Evolutionary conservation across 2,888 invertebrate genomes (phyloP), one percentile per base, ranked within the genome.

Genomic region (Chrysina gloriosa): DNA sequence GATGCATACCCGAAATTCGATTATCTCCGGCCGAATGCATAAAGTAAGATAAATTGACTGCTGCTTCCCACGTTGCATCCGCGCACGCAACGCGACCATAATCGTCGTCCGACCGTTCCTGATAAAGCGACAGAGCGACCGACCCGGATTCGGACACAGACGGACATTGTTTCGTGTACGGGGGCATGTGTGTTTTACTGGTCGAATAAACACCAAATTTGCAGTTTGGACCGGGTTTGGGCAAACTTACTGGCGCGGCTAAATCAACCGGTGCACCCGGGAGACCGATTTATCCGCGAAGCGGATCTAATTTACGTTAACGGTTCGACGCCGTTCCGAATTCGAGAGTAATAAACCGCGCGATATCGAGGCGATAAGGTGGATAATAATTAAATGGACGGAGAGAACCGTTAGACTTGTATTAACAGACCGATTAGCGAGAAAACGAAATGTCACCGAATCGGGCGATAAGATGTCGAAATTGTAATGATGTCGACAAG

Each of bases 301-400:
- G 14, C 19, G 25, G 9, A 52, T 52, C 52, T 52, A 52, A 52
- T 52, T 52, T 52, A 52, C 31, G 52, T 52, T 52, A 31, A 31
- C 52, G 31, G 11, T 29, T 52, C 29, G 31, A 29, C 52, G 52
- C 31, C 52, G 29, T 31, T 52, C 19, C 31, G 52, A 31, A 52
- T 31, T 7, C 31, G 16, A 25, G 3, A 4, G 31, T 31, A 5
- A 52, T 52, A 29, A 31, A 14, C 16, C 11, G 23, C 9, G 31
- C n/a, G n/a, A n/a, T n/a, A n/a, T n/a, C n/a, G n/a, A n/a, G n/a
- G n/a, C n/a, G 52, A 52, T 52, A 52, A 31, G 7, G 31, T 52
- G n/a, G n/a, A n/a, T n/a, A n/a, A n/a, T n/a, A n/a, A n/a, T n/a
- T n/a, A n/a, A n/a, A n/a, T n/a, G n/a, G n/a, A n/a, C n/a, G n/a